Evolutionary conservation across 2,888 invertebrate genomes (phyloP).

Genomic region (Lepidochrysops patricia): DNA sequence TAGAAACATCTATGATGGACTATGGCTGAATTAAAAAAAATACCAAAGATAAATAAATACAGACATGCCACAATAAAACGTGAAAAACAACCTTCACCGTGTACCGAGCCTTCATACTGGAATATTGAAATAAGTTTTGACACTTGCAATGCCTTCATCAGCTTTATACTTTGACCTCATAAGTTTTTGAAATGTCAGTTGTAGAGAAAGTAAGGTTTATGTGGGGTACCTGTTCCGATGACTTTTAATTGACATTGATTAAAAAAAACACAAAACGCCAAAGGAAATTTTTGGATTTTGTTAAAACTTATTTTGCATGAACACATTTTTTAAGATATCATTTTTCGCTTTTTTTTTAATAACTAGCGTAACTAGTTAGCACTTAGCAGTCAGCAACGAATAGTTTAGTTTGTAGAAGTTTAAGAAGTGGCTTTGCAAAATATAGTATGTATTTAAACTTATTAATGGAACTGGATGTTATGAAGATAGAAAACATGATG

Average conservation of each 20-base stretch:
- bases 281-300: constrained; percentile 33
- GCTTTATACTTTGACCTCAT: constrained; percentile 12
- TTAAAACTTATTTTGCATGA: too few species aligned
- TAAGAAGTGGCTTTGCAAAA: too few species aligned
- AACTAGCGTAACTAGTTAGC: too few species aligned
- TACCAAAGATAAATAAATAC: neutral
- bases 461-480: too few species aligned
- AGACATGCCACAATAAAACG: neutral
- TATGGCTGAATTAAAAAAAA: neutral
- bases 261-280: constrained; percentile 28
- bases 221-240: constrained; percentile 38
- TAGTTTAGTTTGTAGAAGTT: too few species aligned
- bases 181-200: constrained; percentile 12
- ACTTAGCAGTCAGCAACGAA: too few species aligned
- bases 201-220: constrained; percentile 37
- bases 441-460: too few species aligned
- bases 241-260: constrained; percentile 51
- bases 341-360: too few species aligned
- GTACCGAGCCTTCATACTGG: neutral
- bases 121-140: constrained; percentile 7
- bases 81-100: neutral
- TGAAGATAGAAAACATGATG: too few species aligned
- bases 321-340: too few species aligned
- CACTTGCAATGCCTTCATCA: constrained; percentile 1
- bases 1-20: too few species aligned